phyloP scores from a whole-genome alignment of 2,888 invertebrate genomes.

The Pachliopta kotzebuea region DNA sequence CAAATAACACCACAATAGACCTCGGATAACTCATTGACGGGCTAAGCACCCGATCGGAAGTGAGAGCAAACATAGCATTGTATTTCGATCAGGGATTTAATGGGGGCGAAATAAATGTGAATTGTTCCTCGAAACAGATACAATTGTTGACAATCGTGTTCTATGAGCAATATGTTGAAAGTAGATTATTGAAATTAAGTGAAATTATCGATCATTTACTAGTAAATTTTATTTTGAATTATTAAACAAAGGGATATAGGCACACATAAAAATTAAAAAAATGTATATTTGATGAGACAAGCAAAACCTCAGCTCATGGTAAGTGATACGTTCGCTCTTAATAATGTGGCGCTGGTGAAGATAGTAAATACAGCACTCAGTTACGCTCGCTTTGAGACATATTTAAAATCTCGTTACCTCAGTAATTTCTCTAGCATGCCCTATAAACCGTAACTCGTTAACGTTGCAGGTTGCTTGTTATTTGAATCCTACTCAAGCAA shows the following conservation, averaged over 20 bases:
- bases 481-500: background rate
- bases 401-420: background rate
- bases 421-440: background rate
- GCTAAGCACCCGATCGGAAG: constrained; percentile 19
- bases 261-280: too few relatives aligned
- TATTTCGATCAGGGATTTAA: constrained; percentile 20
- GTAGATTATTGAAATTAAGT: too few relatives aligned
- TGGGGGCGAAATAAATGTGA: constrained; percentile 9
- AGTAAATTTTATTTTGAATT: too few relatives aligned
- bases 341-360: background rate
- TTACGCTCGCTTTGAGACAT: background rate
- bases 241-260: too few relatives aligned
- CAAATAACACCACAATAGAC: constrained; percentile 31
- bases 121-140: constrained; percentile 2
- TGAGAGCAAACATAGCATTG: constrained; percentile 5
- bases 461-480: background rate
- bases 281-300: background rate
- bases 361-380: background rate
- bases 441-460: background rate
- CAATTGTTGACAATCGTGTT: background rate
- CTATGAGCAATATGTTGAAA: background rate
- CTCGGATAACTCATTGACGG: constrained; percentile 21
- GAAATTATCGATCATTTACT: too few relatives aligned
- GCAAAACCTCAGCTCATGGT: background rate
- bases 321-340: background rate